Conservation (phyloP, 2,888 invertebrate genomes). For the Macaria notata region DNA sequence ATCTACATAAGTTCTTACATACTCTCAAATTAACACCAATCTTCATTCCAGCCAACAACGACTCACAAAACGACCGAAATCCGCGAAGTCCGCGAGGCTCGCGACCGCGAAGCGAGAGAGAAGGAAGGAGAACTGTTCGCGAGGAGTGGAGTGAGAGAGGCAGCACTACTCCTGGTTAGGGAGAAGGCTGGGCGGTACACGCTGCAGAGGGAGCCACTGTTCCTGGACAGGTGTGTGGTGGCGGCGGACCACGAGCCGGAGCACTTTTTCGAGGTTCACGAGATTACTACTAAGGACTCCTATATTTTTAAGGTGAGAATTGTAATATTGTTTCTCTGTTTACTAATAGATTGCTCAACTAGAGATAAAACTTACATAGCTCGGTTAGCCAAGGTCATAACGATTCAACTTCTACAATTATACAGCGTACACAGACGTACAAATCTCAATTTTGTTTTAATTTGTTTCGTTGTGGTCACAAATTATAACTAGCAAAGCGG, state of each 20-base stretch:
- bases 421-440: too few species aligned
- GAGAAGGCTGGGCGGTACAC: conserved; percentile 95
- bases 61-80: conserved; percentile 86
- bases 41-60: conserved; percentile 83
- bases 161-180: conserved; percentile 92
- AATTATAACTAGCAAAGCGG: too few species aligned
- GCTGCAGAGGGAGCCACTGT: conserved; percentile 93
- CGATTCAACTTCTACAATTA: too few species aligned
- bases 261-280: conserved; percentile 97
- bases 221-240: conserved; percentile 95
- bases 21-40: not conserved
- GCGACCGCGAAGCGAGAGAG: conserved; percentile 72
- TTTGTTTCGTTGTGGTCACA: too few species aligned
- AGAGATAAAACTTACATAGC: too few species aligned
- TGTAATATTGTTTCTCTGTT: conserved; percentile 2
- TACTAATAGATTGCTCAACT: too few species aligned
- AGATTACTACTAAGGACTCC: conserved; percentile 95
- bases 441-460: too few species aligned
- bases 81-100: conserved; percentile 83
- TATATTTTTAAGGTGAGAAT: conserved; percentile 93
- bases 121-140: conserved; percentile 83
- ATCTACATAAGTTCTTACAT: not conserved
- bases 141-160: conserved; percentile 91
- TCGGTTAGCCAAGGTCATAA: too few species aligned
- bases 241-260: conserved; percentile 95